phyloP scores from a whole-genome alignment of 2,797 vertebrate genomes.

The Serranus cabrilla region DNA sequence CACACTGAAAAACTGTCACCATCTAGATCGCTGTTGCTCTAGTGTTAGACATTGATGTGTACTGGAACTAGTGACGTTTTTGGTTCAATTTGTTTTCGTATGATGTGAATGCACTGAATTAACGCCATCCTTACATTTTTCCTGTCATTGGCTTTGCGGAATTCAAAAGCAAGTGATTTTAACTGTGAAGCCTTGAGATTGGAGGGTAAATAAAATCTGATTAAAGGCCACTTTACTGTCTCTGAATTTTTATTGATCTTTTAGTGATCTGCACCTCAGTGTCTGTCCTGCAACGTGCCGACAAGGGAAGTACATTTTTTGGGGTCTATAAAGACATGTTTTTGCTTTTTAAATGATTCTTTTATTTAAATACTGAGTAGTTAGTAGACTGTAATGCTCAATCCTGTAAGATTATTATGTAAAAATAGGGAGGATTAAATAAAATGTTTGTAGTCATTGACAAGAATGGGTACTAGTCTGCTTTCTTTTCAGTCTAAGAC shows the following conservation, averaged over 20 bases:
- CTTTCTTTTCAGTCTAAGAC: background rate
- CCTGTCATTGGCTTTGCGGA: constrained; percentile 57
- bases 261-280: too few relatives aligned
- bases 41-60: constrained; percentile 66
- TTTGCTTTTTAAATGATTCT: background rate
- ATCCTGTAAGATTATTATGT: background rate
- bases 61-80: constrained; percentile 59
- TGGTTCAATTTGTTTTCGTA: constrained; percentile 67
- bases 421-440: background rate
- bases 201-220: constrained; percentile 70
- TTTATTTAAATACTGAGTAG: background rate
- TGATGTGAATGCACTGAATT: constrained; percentile 74
- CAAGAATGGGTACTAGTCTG: too few relatives aligned
- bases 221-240: constrained; percentile 62
- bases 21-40: constrained; percentile 49
- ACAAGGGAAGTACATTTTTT: background rate
- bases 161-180: constrained; percentile 60
- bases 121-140: constrained; percentile 46
- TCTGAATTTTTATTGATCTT: constrained; percentile 48
- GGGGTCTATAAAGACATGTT: background rate
- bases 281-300: background rate
- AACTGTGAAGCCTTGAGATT: constrained; percentile 78
- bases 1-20: constrained; percentile 36
- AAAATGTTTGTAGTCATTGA: background rate
- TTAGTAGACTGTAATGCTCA: background rate